Evolutionary conservation across 2,113 vertebrate species (phyloP), one percentile per base, ranked within the genome.

Genomic region (Amphiprion percula): DNA sequence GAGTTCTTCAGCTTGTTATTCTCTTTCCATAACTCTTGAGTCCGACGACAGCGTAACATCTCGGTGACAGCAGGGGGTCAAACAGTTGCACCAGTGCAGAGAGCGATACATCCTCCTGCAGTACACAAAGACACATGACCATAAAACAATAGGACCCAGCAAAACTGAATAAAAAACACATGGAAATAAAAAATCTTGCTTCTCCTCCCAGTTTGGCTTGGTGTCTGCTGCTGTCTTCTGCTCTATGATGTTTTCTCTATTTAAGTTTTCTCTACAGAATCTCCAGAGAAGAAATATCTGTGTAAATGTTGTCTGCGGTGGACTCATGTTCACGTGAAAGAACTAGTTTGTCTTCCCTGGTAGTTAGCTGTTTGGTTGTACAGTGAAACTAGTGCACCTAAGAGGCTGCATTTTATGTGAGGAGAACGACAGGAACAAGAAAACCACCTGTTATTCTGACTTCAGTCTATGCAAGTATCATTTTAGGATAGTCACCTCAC

Each of bases 51-150:
- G 96, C 97, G 41, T 96, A 98, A 87, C 98, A 99, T 92, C 97
- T 96, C 17, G 98, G 98, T 9, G 98, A 99, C 91, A 96, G 96
- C 93, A 99, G 94, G 0, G 97, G 96, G 92, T 99, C 96, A 85
- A 99, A 99, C 74, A 99, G 94, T 84, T 97, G 97, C 92, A 99
- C 97, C 90, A 99, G 91, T 0, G 96, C 93, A 60, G 95, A 96
- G 94, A 96, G 96, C 0, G 90, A 90, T 72, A 96, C 78, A 62
- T 94, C 93, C 75, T 96, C 94, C 98, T 99, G 90, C 49, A 90
- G 63, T 2, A 77, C 37, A 71, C 61, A 64, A 10, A 77, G 10
- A 47, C 4, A 88, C 47, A 72, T 63, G 54, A 28, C 53, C 60
- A 30, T 28, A 69, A 78, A 49, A 61, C 54, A 58, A 63, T 41